Evolutionary conservation across 2,888 invertebrate species (phyloP), one percentile per base, ranked within the genome.

Genomic region (Synergus laeviventris): DNA sequence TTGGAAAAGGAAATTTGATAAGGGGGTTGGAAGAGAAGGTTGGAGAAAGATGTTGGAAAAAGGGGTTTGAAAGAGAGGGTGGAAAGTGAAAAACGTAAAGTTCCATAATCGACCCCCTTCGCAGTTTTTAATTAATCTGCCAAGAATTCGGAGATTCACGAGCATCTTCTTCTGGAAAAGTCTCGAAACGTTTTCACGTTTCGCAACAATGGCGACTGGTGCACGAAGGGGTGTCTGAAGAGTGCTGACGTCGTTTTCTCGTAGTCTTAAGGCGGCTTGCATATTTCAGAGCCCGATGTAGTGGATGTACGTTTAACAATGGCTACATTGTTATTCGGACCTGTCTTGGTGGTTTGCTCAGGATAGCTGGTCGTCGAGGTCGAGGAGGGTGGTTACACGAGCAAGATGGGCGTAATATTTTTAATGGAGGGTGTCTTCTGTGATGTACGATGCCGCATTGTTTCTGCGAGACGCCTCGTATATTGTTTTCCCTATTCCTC

Each of bases 361-460:
- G 81, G 78, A 79, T 81, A 76, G 81, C 77, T 75, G 80, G 77
- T 76, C 75, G 80, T 78, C 78, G 64, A 54, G 64, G 18, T 45
- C 64, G 74, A 61, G 54, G 76, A 81, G 81, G 74, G 77, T 70
- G 77, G 84, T 84, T 82, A 79, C 84, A 76, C 81, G 84, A 84
- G 83, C 86, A 89, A 89, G 89, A 88, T 88, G 89, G 89, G 87
- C 87, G 89, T 88, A 90, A 89, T 90, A 90, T 90, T 90, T 90
- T 90, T 90, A 90, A 90, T 89, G 90, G 90, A 88, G 87, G 88
- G 86, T 87, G 89, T 89, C 89, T 86, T 84, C 86, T 88, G 87
- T 90, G 90, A 91, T 90, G 88, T 89, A 89, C 88, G 89, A 87
- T 84, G 83, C 83, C 84, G 88, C 89, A 89, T 90, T 89, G 90